Conservation (phyloP, 1,140 invertebrate species). For the Calycopis cecrops region DNA sequence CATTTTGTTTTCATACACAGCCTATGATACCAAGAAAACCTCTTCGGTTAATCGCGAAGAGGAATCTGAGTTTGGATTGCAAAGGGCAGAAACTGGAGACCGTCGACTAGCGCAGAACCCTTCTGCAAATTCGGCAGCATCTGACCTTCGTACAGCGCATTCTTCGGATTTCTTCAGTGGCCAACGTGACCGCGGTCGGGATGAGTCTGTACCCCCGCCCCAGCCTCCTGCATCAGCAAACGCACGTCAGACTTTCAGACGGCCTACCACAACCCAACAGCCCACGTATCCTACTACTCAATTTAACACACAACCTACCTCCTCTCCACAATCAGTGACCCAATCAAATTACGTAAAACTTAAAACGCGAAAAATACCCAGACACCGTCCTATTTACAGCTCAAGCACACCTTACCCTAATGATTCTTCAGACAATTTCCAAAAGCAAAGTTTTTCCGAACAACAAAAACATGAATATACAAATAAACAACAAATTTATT, state of each 20-base stretch:
- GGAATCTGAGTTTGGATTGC: constrained; percentile 84
- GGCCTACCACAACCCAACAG: constrained; percentile 35
- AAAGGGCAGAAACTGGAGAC: constrained; percentile 83
- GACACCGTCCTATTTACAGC: constrained; percentile 50
- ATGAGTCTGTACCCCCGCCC: constrained; percentile 44
- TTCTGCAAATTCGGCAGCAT: constrained; percentile 49
- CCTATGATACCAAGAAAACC: constrained; percentile 78
- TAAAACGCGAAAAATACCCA: constrained; percentile 56
- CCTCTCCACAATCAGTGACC: constrained; percentile 45
- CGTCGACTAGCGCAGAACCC: constrained; percentile 59
- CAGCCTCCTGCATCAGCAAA: constrained; percentile 31
- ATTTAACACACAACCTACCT: constrained; percentile 35
- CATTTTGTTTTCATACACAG: constrained; percentile 41
- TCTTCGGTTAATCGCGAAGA: constrained; percentile 78
- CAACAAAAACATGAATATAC: constrained; percentile 34
- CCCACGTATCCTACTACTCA: constrained; percentile 38
- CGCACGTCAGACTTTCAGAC: constrained; percentile 47
- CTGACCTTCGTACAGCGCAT: constrained; percentile 79
- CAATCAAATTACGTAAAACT: constrained; percentile 53
- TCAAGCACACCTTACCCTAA: constrained; percentile 34
- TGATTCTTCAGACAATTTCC: constrained; percentile 23
- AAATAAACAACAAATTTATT: constrained; percentile 25
- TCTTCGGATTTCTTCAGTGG: constrained; percentile 82
- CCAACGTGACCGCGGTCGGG: constrained; percentile 56
- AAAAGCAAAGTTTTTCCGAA: constrained; percentile 16